Conservation (phyloP, 2,113 vertebrate species). For the Capreolus pygargus region DNA sequence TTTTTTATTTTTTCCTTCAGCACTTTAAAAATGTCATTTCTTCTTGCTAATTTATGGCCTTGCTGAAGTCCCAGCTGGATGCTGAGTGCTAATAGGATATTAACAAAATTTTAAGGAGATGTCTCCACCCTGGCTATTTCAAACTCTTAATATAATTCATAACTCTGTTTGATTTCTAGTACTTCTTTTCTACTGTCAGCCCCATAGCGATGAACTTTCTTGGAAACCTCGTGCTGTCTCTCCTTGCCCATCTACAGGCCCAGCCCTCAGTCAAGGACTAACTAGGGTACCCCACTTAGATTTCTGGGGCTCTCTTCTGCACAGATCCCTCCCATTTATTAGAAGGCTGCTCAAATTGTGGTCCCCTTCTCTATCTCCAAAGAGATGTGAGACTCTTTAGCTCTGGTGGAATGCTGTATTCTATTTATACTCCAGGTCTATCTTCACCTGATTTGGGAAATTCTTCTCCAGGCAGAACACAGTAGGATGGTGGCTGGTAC, state of each 20-base stretch:
- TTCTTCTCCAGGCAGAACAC: not conserved
- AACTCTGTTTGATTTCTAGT: not conserved
- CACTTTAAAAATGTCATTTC: not conserved
- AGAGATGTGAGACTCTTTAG: not conserved
- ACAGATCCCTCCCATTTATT: not conserved
- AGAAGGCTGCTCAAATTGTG: not conserved
- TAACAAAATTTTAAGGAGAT: not conserved
- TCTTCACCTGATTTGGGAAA: not conserved
- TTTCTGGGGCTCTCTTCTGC: not conserved
- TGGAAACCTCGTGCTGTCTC: not conserved
- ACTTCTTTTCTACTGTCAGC: not conserved
- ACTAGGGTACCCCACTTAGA: not conserved
- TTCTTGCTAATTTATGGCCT: not conserved
- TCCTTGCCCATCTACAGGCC: not conserved
- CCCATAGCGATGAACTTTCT: not conserved
- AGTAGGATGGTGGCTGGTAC: not conserved
- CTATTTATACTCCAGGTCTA: not conserved
- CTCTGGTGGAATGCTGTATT: not conserved
- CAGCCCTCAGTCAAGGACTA: not conserved
- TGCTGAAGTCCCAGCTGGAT: constrained; percentile 3
- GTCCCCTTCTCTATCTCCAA: not conserved
- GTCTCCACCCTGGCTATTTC: not conserved
- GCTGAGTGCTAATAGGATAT: not conserved
- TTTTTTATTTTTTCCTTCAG: not conserved
- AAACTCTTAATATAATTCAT: not conserved